Base-by-base conservation (phyloP, 2,113 vertebrate genomes). In the Tapirus terrestris region DNA sequence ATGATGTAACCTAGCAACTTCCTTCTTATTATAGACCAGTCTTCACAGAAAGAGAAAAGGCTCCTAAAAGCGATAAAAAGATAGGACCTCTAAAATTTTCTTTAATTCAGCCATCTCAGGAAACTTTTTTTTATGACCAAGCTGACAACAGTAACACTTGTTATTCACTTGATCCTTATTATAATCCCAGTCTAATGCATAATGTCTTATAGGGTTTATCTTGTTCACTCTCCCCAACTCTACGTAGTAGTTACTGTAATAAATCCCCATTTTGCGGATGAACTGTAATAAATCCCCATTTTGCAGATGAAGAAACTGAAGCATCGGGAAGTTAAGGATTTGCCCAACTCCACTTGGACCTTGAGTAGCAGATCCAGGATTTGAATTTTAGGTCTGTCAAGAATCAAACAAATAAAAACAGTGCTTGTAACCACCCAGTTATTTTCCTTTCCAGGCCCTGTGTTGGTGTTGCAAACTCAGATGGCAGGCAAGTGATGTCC, bases 331-430 rank as follows among this genome's bases (percentile, higher is more conserved):
- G 10, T 29, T 53, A 75, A 84, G 27, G n/a, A 58, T 56, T 80
- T 86, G 27, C 45, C 17, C 58, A 97, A 29, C 16, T 68, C 33
- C 23, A 92, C 25, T 6, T 33, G 61, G 33, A 56, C 92, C 36
- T 79, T 83, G 31, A 80, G 45, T 58, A 91, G 58, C 8, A 75
- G 56, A 89, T 43, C 17, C 89, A 65, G 20, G 14, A 36, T 58
- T 95, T 43, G n/a, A 96, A 83, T 65, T 60, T 45, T 25, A 83
- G 27, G 56, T 67, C 61, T 96, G 68, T 79, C 53, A 89, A 96
- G 91, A 86, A 82, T 17, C 18, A 88, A 56, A 51, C 39, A 86
- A 73, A 82, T 2, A 86, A 58, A 48, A 89, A 65, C 8, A 43
- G 56, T 56, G 33, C n/a, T 91, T 86, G 79, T 9, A 23, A 67